Conservation (phyloP, 2,113 vertebrate genomes). For the Colinus virginianus region DNA sequence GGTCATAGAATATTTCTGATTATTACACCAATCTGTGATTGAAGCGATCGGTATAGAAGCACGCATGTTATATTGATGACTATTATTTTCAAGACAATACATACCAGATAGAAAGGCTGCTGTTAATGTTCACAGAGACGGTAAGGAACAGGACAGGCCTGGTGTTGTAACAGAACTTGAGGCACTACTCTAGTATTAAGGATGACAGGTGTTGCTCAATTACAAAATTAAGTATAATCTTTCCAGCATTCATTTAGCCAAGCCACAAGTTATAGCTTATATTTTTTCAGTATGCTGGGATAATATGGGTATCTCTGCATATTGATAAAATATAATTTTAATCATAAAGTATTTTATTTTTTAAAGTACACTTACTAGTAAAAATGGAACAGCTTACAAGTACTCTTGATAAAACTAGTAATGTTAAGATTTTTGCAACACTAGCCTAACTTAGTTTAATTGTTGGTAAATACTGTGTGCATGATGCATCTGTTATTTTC, state of each 20-base stretch:
- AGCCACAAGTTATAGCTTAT: not conserved
- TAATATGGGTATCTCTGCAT: not conserved
- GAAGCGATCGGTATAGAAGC: not conserved
- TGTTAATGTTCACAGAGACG: not conserved
- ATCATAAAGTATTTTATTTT: not conserved
- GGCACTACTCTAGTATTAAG: not conserved
- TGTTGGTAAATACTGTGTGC: not conserved
- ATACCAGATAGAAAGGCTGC: not conserved
- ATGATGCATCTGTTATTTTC: not conserved
- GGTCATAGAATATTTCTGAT: not conserved
- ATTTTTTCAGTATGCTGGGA: not conserved
- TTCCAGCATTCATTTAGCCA: not conserved
- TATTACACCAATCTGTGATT: not conserved
- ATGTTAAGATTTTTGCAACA: not conserved
- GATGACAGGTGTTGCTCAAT: not conserved
- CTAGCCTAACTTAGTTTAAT: not conserved
- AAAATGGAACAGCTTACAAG: not conserved
- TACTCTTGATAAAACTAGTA: not conserved
- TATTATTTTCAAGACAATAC: not conserved
- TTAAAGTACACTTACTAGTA: not conserved
- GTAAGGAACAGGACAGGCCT: not conserved
- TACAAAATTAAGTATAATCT: not conserved
- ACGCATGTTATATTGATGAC: not conserved
- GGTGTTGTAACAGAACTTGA: slow-evolving; percentile 35
- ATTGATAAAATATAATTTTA: not conserved